These are phyloP conservation scores for Butorides virescens DNA, from an alignment of 2,113 vertebrate species.

Conservation along the genomic window DNA sequence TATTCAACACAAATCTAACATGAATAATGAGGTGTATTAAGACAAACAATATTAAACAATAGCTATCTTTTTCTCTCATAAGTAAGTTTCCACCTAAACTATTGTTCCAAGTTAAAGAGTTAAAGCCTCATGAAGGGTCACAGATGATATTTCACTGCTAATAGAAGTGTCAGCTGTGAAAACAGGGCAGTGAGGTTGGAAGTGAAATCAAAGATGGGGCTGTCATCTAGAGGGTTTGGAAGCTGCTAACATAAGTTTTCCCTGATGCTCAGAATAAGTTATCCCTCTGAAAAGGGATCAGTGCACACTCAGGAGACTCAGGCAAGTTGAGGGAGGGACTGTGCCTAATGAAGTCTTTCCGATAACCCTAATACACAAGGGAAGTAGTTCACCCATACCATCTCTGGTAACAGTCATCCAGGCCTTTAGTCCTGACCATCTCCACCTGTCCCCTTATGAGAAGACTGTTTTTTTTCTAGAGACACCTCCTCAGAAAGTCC, in stretches of 20 bases:
- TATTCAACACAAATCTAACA: not conserved
- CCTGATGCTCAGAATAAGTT: not conserved
- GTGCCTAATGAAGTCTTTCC: not conserved
- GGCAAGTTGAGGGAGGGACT: not conserved
- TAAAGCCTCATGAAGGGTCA: not conserved
- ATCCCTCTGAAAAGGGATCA: not conserved
- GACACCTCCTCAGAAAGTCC: not conserved
- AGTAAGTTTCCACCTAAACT: not conserved
- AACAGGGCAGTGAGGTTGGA: not conserved
- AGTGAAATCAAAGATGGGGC: not conserved
- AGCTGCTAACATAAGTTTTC: not conserved
- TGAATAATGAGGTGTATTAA: not conserved
- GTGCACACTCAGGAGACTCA: not conserved
- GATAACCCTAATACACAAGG: not conserved
- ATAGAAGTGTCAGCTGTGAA: not conserved
- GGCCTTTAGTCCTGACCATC: not conserved
- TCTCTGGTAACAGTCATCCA: not conserved
- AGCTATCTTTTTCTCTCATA: not conserved
- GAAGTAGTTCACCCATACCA: not conserved
- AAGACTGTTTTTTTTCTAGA: not conserved
- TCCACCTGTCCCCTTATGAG: not conserved
- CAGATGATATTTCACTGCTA: not conserved
- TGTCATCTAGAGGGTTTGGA: not conserved
- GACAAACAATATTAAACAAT: not conserved
- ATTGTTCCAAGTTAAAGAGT: not conserved